Percentiles rank a stretch among this genome's conserved stretches.
Evolutionary conservation across 2,113 vertebrate genomes (phyloP).

Genomic region (Trogon melanurus): DNA sequence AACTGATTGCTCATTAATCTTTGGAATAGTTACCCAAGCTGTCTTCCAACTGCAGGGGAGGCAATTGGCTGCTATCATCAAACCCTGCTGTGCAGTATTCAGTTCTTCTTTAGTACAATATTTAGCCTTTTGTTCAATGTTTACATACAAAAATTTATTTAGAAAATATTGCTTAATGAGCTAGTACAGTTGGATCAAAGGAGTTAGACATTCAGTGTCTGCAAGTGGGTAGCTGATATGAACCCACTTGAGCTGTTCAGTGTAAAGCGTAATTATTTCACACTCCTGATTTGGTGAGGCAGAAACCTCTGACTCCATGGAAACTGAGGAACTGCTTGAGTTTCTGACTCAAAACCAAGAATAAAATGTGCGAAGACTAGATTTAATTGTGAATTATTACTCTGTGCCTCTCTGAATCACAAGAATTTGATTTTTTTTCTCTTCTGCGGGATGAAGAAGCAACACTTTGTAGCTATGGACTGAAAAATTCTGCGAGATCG

Average conservation of each 20-base stretch:
- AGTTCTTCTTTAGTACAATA: constrained; percentile 72
- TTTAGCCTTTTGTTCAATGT: constrained; percentile 78
- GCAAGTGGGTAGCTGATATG: constrained; percentile 15
- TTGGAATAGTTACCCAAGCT: constrained; percentile 77
- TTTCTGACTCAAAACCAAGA: constrained; percentile 3
- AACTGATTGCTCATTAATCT: constrained; percentile 82
- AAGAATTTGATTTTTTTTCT: background rate
- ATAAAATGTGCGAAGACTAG: background rate
- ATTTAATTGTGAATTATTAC: background rate
- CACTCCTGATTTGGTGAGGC: constrained; percentile 21
- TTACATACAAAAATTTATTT: constrained; percentile 77
- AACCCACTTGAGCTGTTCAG: constrained; percentile 48
- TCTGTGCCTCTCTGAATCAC: background rate
- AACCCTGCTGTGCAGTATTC: constrained; percentile 74
- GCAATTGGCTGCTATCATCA: constrained; percentile 73
- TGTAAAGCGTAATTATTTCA: constrained; percentile 48
- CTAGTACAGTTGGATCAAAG: constrained; percentile 59
- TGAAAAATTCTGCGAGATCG: background rate
- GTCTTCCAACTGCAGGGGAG: constrained; percentile 78
- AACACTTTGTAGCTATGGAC: background rate
- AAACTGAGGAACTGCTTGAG: constrained; percentile 19
- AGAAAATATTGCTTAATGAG: constrained; percentile 76
- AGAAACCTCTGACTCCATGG: constrained; percentile 47
- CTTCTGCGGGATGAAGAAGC: background rate
- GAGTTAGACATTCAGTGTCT: constrained; percentile 54